These are phyloP conservation scores for Magallana nippona DNA, from an alignment of 2,888 invertebrate species.

Conservation along the genomic window DNA sequence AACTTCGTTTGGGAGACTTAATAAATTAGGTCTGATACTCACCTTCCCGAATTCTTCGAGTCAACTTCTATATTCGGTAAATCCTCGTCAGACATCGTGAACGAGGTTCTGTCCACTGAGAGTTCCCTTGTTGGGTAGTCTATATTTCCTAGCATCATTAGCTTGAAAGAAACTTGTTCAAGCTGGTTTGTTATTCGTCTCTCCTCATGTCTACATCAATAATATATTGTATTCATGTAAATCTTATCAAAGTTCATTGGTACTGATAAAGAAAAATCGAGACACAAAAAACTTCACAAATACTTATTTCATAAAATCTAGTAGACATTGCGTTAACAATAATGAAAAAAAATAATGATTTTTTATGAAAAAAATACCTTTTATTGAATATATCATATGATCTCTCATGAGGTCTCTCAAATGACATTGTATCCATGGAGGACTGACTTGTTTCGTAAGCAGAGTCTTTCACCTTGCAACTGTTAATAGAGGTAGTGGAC, in stretches of 20 bases:
- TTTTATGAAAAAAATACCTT: not conserved
- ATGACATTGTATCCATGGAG: conserved; percentile 60
- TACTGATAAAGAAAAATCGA: no score
- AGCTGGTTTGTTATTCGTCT: conserved; percentile 54
- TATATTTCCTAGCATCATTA: conserved; percentile 62
- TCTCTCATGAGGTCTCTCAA: conserved; percentile 5
- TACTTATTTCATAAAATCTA: no score
- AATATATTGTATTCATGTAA: not conserved
- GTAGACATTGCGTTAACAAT: no score
- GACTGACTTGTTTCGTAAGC: conserved; percentile 74
- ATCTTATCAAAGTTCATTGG: no score
- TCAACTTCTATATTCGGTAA: conserved; percentile 28
- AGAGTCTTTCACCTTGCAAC: conserved; percentile 61
- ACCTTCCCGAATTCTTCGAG: conserved; percentile 13
- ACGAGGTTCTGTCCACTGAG: conserved; percentile 66
- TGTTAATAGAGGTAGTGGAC: not conserved
- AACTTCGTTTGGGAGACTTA: no score
- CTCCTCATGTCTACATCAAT: conserved; percentile 60
- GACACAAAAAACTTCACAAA: no score
- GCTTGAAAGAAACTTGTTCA: conserved; percentile 69
- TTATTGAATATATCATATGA: not conserved
- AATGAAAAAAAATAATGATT: no score
- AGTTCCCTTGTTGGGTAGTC: conserved; percentile 45
- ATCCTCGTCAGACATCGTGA: conserved; percentile 66
- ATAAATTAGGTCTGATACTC: not conserved